A percentile compares a stretch with the other conserved stretches of the same genome.
Conservation (phyloP, 2,888 invertebrate genomes). For the Neoaliturus tenellus region DNA sequence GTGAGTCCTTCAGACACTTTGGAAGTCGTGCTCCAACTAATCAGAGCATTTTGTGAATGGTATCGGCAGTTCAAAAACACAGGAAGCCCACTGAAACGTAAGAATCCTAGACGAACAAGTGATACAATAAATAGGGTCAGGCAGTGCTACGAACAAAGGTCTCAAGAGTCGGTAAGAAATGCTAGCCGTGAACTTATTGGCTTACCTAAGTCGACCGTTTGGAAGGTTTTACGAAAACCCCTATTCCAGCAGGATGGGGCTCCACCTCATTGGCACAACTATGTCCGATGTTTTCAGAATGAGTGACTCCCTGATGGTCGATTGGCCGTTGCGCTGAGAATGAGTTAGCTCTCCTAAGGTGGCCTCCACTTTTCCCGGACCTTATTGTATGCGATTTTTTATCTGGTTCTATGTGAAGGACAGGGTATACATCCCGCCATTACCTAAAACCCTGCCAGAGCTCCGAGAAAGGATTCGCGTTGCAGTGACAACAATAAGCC, state of each 20-base stretch:
- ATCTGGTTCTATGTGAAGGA: background rate
- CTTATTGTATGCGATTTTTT: constrained; percentile 18
- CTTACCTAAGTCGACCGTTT: constrained; percentile 11
- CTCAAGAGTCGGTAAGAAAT: constrained; percentile 5
- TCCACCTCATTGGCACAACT: too few species aligned
- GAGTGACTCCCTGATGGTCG: too few species aligned
- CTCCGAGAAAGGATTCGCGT: background rate
- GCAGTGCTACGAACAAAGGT: constrained; percentile 20
- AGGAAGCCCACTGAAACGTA: background rate
- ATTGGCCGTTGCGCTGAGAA: constrained; percentile 4
- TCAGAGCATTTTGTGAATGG: background rate
- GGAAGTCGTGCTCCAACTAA: background rate
- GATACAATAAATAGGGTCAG: background rate
- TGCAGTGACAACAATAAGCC: constrained; percentile 4
- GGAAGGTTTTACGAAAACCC: constrained; percentile 19
- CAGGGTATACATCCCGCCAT: background rate
- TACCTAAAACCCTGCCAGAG: background rate
- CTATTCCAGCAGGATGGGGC: too few species aligned
- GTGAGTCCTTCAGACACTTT: background rate
- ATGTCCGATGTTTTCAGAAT: too few species aligned
- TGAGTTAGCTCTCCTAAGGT: constrained; percentile 1
- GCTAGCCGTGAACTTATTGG: background rate
- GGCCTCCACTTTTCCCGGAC: background rate
- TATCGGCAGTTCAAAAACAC: background rate
- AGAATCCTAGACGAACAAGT: background rate